Evolutionary conservation across 1,140 invertebrate species (phyloP), one percentile per base, ranked within the genome.

Genomic region (Sitodiplosis mosellana): DNA sequence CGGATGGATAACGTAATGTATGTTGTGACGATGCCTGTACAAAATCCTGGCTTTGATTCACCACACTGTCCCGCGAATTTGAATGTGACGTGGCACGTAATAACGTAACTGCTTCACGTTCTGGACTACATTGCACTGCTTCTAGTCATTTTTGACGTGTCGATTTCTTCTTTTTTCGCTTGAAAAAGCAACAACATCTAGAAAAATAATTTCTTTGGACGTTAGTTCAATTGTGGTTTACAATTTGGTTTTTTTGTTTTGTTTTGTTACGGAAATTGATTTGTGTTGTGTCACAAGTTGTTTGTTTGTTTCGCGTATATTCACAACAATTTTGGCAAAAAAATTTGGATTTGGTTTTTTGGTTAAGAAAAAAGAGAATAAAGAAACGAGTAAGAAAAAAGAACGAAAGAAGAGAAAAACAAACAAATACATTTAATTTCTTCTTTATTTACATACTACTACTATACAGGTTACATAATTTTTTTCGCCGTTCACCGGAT

Each of bases 121-220:
- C 76, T 53, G 72, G 69, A 64, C 62, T 65, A 62, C 63, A 62
- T 62, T 65, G 63, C 54, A 64, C 61, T 61, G 61, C 62, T 55
- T 64, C 62, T 64, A 64, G 62, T 64, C 62, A 64, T 64, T 64
- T 64, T 59, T 64, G 61, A 54, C 62, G 61, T 51, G 61, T 59
- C 54, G 62, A 75, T 77, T 92, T 92, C 80, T 92, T 92, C 84
- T 91, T 92, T 81, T 90, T 89, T 66, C 87, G 78, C 69, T 89
- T 88, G 77, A 92, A 92, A 78, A 92, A 92, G 70, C 87, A 92
- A 73, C 89, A 93, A 73, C 87, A 90, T 76, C 88, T 92, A 78
- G 64, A 80, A 78, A 72, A 72, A 43, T 27, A 27, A 27, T 27
- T 27, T 27, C 41, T 18, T 20, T 21, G 3, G 8, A 11, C 14